Conservation (phyloP, 1,140 invertebrate species). For the Ganaspis sp. region DNA sequence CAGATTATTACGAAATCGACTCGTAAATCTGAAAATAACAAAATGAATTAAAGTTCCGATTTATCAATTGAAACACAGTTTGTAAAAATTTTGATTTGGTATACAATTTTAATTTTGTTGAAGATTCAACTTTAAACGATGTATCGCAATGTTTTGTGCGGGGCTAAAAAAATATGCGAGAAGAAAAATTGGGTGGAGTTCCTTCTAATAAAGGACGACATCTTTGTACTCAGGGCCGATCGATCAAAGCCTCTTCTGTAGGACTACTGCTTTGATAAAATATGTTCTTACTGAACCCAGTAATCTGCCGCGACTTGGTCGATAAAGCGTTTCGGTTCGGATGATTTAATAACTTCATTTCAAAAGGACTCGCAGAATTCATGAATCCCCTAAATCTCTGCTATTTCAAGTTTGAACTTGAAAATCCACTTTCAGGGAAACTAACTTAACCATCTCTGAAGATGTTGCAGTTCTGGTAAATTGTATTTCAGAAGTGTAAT, state of each 20-base stretch:
- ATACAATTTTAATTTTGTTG: no score
- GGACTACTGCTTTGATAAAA: constrained; percentile 36
- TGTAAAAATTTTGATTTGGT: no score
- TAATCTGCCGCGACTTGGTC: constrained; percentile 39
- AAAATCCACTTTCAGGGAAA: constrained; percentile 24
- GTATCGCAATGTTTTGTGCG: neutral
- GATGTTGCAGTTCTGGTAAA: neutral
- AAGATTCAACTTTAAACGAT: no score
- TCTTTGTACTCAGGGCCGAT: constrained; percentile 36
- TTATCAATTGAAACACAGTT: no score
- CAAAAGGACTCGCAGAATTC: constrained; percentile 12
- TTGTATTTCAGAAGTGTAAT: neutral
- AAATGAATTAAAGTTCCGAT: no score
- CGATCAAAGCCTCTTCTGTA: constrained; percentile 36
- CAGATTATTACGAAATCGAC: no score
- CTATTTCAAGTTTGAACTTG: constrained; percentile 1
- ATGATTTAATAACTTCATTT: constrained; percentile 41
- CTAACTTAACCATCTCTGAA: neutral
- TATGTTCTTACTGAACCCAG: constrained; percentile 38
- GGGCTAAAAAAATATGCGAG: neutral
- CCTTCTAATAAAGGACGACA: constrained; percentile 40
- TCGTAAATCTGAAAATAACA: no score
- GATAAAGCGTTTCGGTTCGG: constrained; percentile 32
- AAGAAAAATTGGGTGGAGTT: neutral
- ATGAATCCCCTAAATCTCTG: neutral